Evolutionary conservation across 2,113 vertebrate species (phyloP), one percentile per base, ranked within the genome.

Genomic region (Dromas ardeola): DNA sequence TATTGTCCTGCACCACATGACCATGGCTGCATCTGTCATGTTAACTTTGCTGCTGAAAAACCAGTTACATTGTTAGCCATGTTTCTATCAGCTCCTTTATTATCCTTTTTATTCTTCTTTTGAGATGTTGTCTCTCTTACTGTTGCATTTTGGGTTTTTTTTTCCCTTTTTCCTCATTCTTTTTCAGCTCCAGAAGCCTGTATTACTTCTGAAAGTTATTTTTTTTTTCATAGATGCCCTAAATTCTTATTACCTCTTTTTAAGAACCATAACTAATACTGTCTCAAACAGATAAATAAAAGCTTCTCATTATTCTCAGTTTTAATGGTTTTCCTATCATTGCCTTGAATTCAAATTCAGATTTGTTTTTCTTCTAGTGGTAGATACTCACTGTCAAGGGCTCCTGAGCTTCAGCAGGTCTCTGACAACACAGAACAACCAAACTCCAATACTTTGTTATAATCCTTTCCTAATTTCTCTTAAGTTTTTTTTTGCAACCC

Each of bases 1-100:
- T 10, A 20, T 52, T 71, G 27, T 42, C 3, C 10, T 74, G 25
- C 0, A 2, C 11, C 3, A 1, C 65, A 47, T 55, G 52, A 30
- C 15, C 13, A 30, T 55, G 78, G 15, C 26, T 90, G 10, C 47
- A 59, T 63, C 56, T 63, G 52, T 59, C 66, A 15, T 4, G 11
- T 55, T 66, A 56, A 59, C 6, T 69, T 80, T 76, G 27, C 21
- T 90, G 23, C 36, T 61, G 40, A 90, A 38, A 85, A 70, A 10
- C 1, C 14, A 9, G 23, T 70, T 81, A 50, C 6, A 15, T n/a
- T n/a, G 5, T 49, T 59, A 30, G 3, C 13, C 0, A 3, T 47
- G 30, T 29, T 90, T 93, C 47, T 47, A 43, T 14, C 58, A 36
- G 29, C 63, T 8, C 10, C 5, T 38, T 83, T 53, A 32, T 43